Evolutionary conservation across 2,113 vertebrate genomes (phyloP).

Genomic region (Spermophilus dauricus): DNA sequence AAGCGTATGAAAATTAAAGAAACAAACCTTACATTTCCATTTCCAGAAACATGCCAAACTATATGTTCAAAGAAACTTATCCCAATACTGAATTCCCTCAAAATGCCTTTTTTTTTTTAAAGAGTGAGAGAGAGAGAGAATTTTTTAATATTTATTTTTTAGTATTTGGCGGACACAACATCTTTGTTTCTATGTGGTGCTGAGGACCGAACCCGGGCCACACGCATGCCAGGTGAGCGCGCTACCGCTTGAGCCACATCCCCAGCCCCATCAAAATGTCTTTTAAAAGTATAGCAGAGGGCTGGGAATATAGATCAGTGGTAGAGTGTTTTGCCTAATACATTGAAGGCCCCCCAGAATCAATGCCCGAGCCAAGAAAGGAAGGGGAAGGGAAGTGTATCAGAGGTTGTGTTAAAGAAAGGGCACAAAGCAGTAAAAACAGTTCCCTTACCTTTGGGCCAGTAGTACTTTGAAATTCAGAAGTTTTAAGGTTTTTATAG

Average conservation of each 20-base stretch:
- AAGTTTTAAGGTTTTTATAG: background rate
- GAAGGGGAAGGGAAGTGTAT: too few relatives aligned
- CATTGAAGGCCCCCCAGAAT: too few relatives aligned
- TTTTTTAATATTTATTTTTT: too few relatives aligned
- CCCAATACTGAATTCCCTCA: background rate
- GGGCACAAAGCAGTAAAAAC: background rate
- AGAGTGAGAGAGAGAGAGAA: too few relatives aligned
- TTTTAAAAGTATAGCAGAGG: background rate
- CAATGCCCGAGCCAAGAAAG: too few relatives aligned
- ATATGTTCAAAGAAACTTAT: background rate
- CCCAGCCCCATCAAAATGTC: background rate
- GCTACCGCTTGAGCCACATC: too few relatives aligned
- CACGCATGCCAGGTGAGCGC: too few relatives aligned
- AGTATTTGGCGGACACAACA: too few relatives aligned
- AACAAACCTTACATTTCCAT: background rate
- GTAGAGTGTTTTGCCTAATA: background rate
- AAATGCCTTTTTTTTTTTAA: background rate
- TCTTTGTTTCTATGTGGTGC: too few relatives aligned
- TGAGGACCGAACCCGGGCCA: too few relatives aligned
- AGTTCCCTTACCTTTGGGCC: background rate
- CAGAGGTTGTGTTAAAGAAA: background rate
- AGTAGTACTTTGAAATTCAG: background rate
- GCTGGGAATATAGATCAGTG: background rate
- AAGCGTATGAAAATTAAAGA: too few relatives aligned
- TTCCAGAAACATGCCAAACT: background rate